phyloP scores from a whole-genome alignment of 1,140 invertebrate species.

The Drosophila grimshawi region DNA sequence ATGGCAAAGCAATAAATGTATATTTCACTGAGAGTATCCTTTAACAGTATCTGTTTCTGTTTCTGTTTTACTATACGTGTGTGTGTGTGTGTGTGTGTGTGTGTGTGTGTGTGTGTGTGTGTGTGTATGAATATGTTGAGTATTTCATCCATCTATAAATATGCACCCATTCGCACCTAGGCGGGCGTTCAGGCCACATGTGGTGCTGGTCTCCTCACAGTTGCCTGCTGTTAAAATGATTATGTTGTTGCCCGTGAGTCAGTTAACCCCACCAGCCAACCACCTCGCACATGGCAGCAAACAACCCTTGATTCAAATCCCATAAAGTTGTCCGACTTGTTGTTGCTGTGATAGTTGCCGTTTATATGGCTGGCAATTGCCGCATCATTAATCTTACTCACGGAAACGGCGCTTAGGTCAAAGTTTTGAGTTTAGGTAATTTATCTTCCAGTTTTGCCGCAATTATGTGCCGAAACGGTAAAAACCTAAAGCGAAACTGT shows the following conservation, averaged over 20 bases:
- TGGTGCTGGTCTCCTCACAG: constrained; percentile 42
- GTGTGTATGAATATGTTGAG: constrained; percentile 12
- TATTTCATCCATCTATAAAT: constrained; percentile 62
- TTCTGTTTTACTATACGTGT: neutral
- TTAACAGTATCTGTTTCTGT: neutral
- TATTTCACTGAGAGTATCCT: constrained; percentile 53
- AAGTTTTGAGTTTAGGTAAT: constrained; percentile 81
- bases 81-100: constrained; percentile 21
- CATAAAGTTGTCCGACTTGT: constrained; percentile 70
- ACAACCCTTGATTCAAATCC: constrained; percentile 80
- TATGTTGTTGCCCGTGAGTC: constrained; percentile 60
- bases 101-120: constrained; percentile 9
- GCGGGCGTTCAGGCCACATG: constrained; percentile 51
- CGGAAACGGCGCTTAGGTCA: constrained; percentile 80
- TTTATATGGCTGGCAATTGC: constrained; percentile 77
- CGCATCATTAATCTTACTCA: constrained; percentile 82
- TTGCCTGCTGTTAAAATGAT: constrained; percentile 72
- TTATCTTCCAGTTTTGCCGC: constrained; percentile 76
- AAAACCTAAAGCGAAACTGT: constrained; percentile 25
- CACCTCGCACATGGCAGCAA: neutral
- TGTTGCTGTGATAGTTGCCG: constrained; percentile 71
- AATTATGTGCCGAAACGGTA: constrained; percentile 69
- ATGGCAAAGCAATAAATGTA: constrained; percentile 80
- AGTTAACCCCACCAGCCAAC: constrained; percentile 11
- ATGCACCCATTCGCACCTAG: constrained; percentile 78